A percentile compares a stretch with the other conserved stretches of the same genome.
phyloP scores from a whole-genome alignment of 2,797 vertebrate species.

The Gouania willdenowi region DNA sequence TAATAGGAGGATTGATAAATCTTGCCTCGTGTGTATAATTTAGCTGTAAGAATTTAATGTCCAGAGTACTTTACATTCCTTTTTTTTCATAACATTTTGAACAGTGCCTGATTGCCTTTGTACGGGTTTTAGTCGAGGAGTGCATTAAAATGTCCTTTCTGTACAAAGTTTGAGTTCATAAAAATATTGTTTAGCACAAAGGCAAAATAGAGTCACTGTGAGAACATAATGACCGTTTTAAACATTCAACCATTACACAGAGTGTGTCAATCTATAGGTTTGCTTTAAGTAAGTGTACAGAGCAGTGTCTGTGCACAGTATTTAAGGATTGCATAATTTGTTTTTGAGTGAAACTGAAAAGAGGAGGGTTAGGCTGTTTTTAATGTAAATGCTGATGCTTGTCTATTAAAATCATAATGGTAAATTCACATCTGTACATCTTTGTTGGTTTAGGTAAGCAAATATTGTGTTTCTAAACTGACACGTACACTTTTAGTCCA shows the following conservation, averaged over 20 bases:
- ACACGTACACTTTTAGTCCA: too few relatives aligned
- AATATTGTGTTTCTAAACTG: too few relatives aligned
- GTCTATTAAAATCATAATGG: constrained; percentile 25
- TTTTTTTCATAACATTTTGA: constrained; percentile 10
- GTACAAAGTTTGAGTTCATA: constrained; percentile 18
- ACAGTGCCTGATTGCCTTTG: constrained; percentile 32
- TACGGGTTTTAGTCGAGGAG: constrained; percentile 8
- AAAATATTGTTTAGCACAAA: constrained; percentile 13
- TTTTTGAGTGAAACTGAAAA: constrained; percentile 28
- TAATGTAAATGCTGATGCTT: constrained; percentile 20
- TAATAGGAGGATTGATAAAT: not conserved
- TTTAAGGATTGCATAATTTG: constrained; percentile 23
- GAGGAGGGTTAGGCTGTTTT: constrained; percentile 22
- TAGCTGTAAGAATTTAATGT: constrained; percentile 4
- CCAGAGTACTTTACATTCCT: constrained; percentile 2
- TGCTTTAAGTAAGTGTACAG: not conserved
- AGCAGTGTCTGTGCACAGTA: not conserved
- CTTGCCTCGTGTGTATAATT: constrained; percentile 2
- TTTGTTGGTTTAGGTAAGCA: not conserved
- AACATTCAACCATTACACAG: constrained; percentile 5
- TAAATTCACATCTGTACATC: not conserved
- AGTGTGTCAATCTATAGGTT: constrained; percentile 13
- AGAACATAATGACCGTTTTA: constrained; percentile 22
- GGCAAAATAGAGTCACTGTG: constrained; percentile 10
- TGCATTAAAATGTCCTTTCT: constrained; percentile 4